These are phyloP conservation scores for Poecile montanus DNA, from an alignment of 2,797 vertebrate genomes.

Conservation along the genomic window DNA sequence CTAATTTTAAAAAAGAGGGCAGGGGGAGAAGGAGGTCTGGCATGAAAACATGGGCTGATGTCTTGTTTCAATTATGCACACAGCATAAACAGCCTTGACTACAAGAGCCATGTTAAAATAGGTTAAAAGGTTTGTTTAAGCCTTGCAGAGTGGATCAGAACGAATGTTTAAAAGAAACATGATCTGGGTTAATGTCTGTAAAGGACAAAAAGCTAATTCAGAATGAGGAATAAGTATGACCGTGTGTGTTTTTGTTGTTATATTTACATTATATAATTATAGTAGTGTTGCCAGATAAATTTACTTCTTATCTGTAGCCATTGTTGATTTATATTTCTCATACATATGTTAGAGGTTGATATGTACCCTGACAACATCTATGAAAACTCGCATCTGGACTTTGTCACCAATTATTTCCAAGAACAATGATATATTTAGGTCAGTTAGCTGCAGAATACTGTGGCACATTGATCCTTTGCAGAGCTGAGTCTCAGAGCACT, in stretches of 20 bases:
- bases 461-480: constrained; percentile 1
- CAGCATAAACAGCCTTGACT: constrained; percentile 36
- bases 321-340: constrained; percentile 55
- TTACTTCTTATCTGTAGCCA: constrained; percentile 15
- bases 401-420: constrained; percentile 47
- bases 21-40: not conserved
- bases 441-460: not conserved
- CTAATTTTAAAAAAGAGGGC: not conserved
- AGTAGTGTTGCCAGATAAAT: constrained; percentile 31
- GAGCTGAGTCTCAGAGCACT: not conserved
- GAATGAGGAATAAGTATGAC: constrained; percentile 12
- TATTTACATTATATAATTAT: constrained; percentile 27
- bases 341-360: constrained; percentile 13
- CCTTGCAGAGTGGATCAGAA: constrained; percentile 20
- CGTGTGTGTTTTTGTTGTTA: constrained; percentile 29
- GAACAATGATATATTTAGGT: constrained; percentile 22
- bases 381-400: constrained; percentile 34
- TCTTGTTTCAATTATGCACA: constrained; percentile 24
- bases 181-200: not conserved
- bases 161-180: constrained; percentile 16
- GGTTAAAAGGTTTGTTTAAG: constrained; percentile 47
- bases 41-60: not conserved
- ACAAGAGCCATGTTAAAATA: constrained; percentile 2
- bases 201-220: constrained; percentile 13
- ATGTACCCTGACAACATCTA: not conserved